Conservation (phyloP, 2,113 vertebrate species). For the Felis catus region F.catus_Fca126_mat1.0 CM031420.1:137258001-137258500, state of each 20-base stretch:
- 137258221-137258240: background rate
- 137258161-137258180: background rate
- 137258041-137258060: background rate
- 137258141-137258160: background rate
- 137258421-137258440: background rate
- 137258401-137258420: background rate
- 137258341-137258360: background rate
- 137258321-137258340: background rate
- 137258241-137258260: background rate
- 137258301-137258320: background rate
- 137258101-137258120: background rate
- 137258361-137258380: background rate
- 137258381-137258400: background rate
- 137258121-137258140: background rate
- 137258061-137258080: background rate
- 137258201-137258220: background rate
- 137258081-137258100: background rate
- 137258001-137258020: background rate
- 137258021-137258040: background rate
- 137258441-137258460: background rate
- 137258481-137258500: background rate
- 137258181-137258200: background rate
- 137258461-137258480: background rate
- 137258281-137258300: background rate
- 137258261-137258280: background rate